Evolutionary conservation across 2,113 vertebrate species (phyloP).

Genomic region (Machaerirhynchus nigripectus): DNA sequence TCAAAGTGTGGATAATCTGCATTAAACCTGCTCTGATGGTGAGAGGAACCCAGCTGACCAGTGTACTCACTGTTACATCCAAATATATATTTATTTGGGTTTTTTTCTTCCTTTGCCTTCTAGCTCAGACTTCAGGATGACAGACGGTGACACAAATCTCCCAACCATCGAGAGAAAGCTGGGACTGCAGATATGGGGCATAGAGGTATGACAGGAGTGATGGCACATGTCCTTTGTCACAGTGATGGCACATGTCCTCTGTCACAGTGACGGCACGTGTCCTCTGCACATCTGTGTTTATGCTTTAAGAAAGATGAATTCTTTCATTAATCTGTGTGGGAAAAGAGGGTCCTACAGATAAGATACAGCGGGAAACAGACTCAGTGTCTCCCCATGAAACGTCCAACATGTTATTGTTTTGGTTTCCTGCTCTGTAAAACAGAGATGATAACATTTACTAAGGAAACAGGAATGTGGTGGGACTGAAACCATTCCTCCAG

Average conservation of each 20-base stretch:
- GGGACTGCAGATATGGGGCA: conserved; percentile 90
- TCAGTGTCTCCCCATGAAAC: not conserved
- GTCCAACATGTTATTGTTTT: not conserved
- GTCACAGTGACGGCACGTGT: not conserved
- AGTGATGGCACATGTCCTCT: not conserved
- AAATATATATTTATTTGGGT: not conserved
- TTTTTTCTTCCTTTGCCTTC: not conserved
- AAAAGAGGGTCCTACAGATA: not conserved
- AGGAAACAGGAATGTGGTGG: not conserved
- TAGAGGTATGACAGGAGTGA: conserved; percentile 81
- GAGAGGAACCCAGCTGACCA: not conserved
- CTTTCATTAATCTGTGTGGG: not conserved
- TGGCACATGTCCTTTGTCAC: not conserved
- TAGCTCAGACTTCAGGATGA: conserved; percentile 74
- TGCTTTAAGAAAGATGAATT: not conserved
- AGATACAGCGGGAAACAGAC: not conserved
- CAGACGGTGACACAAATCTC: conserved; percentile 58
- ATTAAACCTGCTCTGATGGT: not conserved
- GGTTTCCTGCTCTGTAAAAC: not conserved
- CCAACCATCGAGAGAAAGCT: conserved; percentile 71
- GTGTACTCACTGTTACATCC: not conserved
- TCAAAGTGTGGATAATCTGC: not conserved
- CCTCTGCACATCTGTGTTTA: not conserved
- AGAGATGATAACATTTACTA: not conserved
- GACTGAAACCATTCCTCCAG: not conserved